phyloP scores from a whole-genome alignment of 2,888 invertebrate species.

The Salpingus planirostris region DNA sequence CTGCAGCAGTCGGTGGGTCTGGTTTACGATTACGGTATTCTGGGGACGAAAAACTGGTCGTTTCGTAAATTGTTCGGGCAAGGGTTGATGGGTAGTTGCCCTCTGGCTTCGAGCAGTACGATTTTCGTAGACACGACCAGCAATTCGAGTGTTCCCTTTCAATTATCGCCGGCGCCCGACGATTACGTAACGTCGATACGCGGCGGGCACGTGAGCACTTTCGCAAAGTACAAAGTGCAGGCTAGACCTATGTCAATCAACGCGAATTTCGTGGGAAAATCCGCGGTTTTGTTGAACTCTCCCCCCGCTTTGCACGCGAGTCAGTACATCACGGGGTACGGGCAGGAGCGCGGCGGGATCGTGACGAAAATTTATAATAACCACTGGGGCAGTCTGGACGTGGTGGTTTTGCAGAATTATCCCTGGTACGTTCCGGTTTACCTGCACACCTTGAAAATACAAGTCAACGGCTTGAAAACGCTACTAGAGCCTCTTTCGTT shows the following conservation, averaged over 20 bases:
- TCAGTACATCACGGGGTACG: conserved; percentile 79
- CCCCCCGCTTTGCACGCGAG: conserved; percentile 68
- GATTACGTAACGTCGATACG: conserved; percentile 51
- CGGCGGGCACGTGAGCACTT: conserved; percentile 57
- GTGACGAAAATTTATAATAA: conserved; percentile 78
- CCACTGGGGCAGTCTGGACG: conserved; percentile 63
- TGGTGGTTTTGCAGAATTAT: conserved; percentile 81
- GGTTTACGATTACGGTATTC: conserved; percentile 72
- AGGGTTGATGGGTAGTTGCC: conserved; percentile 73
- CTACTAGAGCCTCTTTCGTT: conserved; percentile 51
- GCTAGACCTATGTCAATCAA: conserved; percentile 55
- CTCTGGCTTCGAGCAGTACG: conserved; percentile 66
- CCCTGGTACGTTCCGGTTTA: conserved; percentile 82
- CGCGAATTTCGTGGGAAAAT: conserved; percentile 46
- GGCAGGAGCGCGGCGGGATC: conserved; percentile 85
- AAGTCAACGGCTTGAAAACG: conserved; percentile 48
- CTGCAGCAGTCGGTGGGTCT: conserved; percentile 78
- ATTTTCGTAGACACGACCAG: conserved; percentile 73
- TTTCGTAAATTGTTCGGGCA: conserved; percentile 80
- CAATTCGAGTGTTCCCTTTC: conserved; percentile 53
- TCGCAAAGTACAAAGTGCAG: conserved; percentile 60
- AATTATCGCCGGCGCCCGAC: conserved; percentile 54
- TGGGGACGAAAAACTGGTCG: conserved; percentile 70
- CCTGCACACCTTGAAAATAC: conserved; percentile 68
- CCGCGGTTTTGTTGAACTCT: conserved; percentile 47